Base-by-base conservation (phyloP, 2,113 vertebrate species). In the Tyto alba region DNA sequence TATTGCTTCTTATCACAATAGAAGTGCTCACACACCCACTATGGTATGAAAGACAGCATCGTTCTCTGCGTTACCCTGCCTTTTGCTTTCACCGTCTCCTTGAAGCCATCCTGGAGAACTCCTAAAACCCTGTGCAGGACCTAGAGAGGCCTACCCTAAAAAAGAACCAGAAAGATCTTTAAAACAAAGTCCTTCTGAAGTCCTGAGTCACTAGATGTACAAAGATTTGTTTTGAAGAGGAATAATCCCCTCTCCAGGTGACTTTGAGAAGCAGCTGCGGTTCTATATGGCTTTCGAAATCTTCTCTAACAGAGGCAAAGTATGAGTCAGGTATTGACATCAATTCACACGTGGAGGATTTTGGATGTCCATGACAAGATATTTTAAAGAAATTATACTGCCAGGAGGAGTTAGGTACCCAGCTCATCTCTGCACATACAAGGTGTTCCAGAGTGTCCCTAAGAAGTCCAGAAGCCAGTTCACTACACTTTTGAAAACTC, bases 291-390 rank as follows among this genome's bases (percentile, higher is more conserved):
- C 13, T 81, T 21, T 45, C 34, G 29, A 50, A 40, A 43, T 30
- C 21, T 74, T 80, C 71, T 40, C 13, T 34, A 23, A 43, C 11
- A 73, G 32, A 75, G 50, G 16, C 19, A 32, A 69, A 43, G 14
- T 6, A 5, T 41, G 41, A 66, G n/a, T 32, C 5, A 6, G 21
- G 2, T 30, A 55, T 6, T 0, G 0, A n/a, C 30, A 30, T 86
- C 9, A 2, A 2, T 34, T 86, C 68, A 47, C 3, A 47, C 3
- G 3, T 45, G 55, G 10, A 64, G 18, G 9, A 81, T 59, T 64
- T 8, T 56, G 32, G 13, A 74, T 27, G 21, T 22, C 40, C 5
- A 3, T 22, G 22, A 77, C 15, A 29, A 81, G 15, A 23, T 6
- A 4, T 6, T 75, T 86, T 55, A 55, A 81, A 75, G 52, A 93